Percentiles rank a stretch among this genome's conserved stretches.
These are phyloP conservation scores for Arion vulgaris DNA, from an alignment of 1,140 invertebrate species.

Conservation along the genomic window DNA sequence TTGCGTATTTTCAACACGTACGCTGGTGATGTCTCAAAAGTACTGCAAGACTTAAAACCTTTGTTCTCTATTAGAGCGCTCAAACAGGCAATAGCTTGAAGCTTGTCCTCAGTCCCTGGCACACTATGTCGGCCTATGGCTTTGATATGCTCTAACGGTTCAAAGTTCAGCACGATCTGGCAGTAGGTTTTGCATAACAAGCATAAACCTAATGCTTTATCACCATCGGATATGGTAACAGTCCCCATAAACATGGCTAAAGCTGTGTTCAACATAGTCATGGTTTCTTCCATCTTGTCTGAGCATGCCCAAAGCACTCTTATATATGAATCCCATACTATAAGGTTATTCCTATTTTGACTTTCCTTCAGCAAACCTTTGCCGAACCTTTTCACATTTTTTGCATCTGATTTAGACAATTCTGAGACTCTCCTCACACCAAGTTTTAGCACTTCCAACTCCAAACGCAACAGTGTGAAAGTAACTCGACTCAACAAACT, in stretches of 20 bases:
- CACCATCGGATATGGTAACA: slow-evolving; percentile 14
- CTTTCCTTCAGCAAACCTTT: slow-evolving; percentile 71
- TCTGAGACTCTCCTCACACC: slow-evolving; percentile 22
- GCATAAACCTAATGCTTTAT: slow-evolving; percentile 47
- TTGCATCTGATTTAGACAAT: slow-evolving; percentile 43
- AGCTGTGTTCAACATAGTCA: slow-evolving; percentile 68
- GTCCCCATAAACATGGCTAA: slow-evolving; percentile 57
- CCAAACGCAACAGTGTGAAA: slow-evolving; percentile 56
- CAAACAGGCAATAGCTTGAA: slow-evolving; percentile 35
- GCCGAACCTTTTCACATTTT: slow-evolving; percentile 68
- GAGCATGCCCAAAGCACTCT: slow-evolving; percentile 61
- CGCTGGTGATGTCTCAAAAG: neutral
- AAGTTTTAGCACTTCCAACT: slow-evolving; percentile 46
- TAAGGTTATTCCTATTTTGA: slow-evolving; percentile 70
- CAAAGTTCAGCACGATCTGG: slow-evolving; percentile 52
- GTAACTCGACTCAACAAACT: slow-evolving; percentile 41
- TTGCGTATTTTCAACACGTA: slow-evolving; percentile 31
- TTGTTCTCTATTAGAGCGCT: slow-evolving; percentile 45
- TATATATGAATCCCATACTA: slow-evolving; percentile 72
- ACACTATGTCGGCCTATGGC: neutral
- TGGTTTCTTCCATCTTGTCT: slow-evolving; percentile 64
- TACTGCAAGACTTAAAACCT: slow-evolving; percentile 45
- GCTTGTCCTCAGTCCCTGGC: slow-evolving; percentile 18
- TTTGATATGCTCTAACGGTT: slow-evolving; percentile 36
- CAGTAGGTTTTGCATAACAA: slow-evolving; percentile 56